These are phyloP conservation scores for Nannospalax galili DNA, from an alignment of 2,113 vertebrate genomes.

Conservation along the genomic window DNA sequence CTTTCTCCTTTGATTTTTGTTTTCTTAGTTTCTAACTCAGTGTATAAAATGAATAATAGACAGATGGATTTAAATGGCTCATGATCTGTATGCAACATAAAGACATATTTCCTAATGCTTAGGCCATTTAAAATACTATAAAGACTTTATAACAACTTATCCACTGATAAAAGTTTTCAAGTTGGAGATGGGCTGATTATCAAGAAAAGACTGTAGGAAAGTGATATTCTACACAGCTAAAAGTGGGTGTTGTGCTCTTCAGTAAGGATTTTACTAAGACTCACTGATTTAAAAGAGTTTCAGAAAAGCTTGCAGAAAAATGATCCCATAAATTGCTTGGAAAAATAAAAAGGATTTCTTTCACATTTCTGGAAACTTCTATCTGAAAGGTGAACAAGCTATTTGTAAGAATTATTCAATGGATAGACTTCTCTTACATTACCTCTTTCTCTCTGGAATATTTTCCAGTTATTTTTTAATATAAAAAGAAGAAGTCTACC, in stretches of 20 bases:
- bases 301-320: not conserved
- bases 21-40: not conserved
- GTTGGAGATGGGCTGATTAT: not conserved
- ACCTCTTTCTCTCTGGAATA: not conserved
- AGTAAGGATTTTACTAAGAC: slow-evolving; percentile 24
- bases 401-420: slow-evolving; percentile 6
- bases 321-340: not conserved
- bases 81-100: not conserved
- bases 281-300: not conserved
- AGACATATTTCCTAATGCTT: not conserved
- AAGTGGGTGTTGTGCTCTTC: not conserved
- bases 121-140: not conserved
- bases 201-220: not conserved
- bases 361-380: slow-evolving; percentile 7
- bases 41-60: not conserved
- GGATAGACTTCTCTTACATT: not conserved
- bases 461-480: not conserved
- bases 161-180: not conserved
- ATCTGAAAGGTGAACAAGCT: not conserved
- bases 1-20: not conserved
- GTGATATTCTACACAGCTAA: not conserved
- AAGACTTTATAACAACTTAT: not conserved
- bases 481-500: not conserved
- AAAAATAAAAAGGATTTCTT: not conserved
- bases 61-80: not conserved